Percentiles rank a stretch among this genome's conserved stretches.
phyloP scores from a whole-genome alignment of 2,888 invertebrate species.

The Acronicta leporina region DNA sequence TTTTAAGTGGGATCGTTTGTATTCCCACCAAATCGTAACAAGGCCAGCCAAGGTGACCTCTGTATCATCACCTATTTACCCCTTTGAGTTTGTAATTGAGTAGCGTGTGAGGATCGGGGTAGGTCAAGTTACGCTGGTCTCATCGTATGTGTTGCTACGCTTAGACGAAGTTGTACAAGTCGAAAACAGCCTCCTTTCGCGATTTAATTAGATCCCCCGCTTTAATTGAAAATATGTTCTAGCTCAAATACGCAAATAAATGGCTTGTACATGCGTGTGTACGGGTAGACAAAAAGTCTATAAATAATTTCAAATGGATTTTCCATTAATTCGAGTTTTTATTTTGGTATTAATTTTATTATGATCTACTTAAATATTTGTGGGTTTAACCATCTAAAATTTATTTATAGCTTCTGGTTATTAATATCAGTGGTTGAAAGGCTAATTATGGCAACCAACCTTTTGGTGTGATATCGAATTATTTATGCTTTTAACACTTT shows the following conservation, averaged over 20 bases:
- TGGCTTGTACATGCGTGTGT: slow-evolving; percentile 67
- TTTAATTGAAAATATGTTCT: slow-evolving; percentile 82
- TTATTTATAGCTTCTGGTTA: too few species aligned
- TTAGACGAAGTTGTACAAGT: slow-evolving; percentile 73
- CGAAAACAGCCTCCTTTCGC: slow-evolving; percentile 77
- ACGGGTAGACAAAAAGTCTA: slow-evolving; percentile 53
- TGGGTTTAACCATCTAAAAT: too few species aligned
- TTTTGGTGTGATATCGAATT: too few species aligned
- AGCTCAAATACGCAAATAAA: slow-evolving; percentile 76
- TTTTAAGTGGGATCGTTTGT: slow-evolving; percentile 85
- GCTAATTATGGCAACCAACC: too few species aligned
- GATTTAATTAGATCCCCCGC: slow-evolving; percentile 79
- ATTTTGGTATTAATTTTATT: not conserved
- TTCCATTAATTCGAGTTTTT: slow-evolving; percentile 14
- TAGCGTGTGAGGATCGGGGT: slow-evolving; percentile 32
- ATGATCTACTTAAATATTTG: too few species aligned
- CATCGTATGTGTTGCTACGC: slow-evolving; percentile 69
- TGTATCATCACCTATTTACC: slow-evolving; percentile 48
- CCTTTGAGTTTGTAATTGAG: slow-evolving; percentile 22
- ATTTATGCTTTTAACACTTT: too few species aligned
- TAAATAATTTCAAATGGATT: not conserved
- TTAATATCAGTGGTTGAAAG: too few species aligned
- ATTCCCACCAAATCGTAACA: slow-evolving; percentile 74
- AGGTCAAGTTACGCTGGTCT: slow-evolving; percentile 64
- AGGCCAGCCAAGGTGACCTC: slow-evolving; percentile 64